phyloP scores from a whole-genome alignment of 37 sponge, comb jelly and placozoan genomes.

The Ephydatia muelleri region DNA sequence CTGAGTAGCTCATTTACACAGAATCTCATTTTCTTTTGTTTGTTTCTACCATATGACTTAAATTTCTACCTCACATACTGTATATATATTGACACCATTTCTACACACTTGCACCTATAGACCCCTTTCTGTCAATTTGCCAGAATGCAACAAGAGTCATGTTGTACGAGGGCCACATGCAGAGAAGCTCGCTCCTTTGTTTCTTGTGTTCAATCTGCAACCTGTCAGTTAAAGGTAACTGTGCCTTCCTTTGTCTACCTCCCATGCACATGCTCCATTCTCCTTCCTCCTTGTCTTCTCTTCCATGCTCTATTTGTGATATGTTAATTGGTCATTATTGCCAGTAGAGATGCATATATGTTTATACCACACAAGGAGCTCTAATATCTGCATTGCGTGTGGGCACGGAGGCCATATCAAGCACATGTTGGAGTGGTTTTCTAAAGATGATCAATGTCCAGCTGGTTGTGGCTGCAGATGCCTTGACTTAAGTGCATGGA shows the following conservation, averaged over 20 bases:
- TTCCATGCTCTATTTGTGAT: no score
- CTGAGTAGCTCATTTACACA: no score
- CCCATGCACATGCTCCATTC: background rate
- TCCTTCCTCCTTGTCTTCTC: background rate
- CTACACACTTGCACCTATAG: background rate
- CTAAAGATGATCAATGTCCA: conserved; percentile 52
- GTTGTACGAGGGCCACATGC: conserved; percentile 66
- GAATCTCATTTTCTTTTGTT: background rate
- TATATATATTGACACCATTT: background rate
- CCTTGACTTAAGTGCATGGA: conserved; percentile 63
- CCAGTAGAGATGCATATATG: no score
- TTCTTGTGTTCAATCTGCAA: conserved; percentile 75
- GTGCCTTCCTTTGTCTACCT: background rate
- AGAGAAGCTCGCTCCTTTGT: conserved; percentile 36
- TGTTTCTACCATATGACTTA: background rate
- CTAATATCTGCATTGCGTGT: conserved; percentile 84
- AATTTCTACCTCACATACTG: no score
- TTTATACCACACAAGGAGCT: conserved; percentile 44
- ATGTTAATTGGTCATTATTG: no score
- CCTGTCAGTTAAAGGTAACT: conserved; percentile 76
- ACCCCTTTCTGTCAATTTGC: conserved; percentile 22
- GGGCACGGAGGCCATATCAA: conserved; percentile 90
- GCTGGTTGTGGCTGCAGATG: conserved; percentile 87
- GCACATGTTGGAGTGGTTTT: conserved; percentile 90
- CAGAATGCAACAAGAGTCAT: conserved; percentile 12